Percentiles rank a stretch among this genome's conserved stretches.
phyloP scores from a whole-genome alignment of 2,888 invertebrate species.

The Lamellibrachia columna region DNA sequence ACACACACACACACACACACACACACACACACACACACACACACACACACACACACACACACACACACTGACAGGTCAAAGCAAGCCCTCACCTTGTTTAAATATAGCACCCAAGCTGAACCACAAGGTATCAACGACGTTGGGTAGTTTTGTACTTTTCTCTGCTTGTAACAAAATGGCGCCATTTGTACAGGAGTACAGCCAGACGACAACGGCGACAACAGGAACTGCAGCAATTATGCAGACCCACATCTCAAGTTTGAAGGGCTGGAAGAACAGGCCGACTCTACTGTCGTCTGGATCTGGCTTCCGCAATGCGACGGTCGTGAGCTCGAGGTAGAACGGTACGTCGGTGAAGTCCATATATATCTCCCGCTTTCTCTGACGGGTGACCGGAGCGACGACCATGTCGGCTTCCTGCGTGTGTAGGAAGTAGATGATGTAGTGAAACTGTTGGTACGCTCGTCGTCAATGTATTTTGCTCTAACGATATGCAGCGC shows the following conservation, averaged over 20 bases:
- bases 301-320: background rate
- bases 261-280: slow-evolving; percentile 18
- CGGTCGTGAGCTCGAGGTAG: slow-evolving; percentile 17
- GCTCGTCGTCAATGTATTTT: background rate
- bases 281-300: background rate
- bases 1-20: no score
- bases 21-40: no score
- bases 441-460: background rate
- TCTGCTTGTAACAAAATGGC: background rate
- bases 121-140: background rate
- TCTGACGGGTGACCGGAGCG: background rate
- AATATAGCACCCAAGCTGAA: background rate
- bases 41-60: no score
- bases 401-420: background rate
- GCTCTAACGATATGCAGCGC: background rate
- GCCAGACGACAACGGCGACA: background rate
- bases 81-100: background rate
- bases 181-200: background rate
- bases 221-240: background rate
- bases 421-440: background rate
- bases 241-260: slow-evolving; percentile 13
- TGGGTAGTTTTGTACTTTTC: background rate
- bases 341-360: slow-evolving; percentile 17
- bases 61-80: no score
- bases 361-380: background rate